Evolutionary conservation across 2,797 vertebrate genomes (phyloP).

Genomic region (Anomalospiza imberbis): DNA sequence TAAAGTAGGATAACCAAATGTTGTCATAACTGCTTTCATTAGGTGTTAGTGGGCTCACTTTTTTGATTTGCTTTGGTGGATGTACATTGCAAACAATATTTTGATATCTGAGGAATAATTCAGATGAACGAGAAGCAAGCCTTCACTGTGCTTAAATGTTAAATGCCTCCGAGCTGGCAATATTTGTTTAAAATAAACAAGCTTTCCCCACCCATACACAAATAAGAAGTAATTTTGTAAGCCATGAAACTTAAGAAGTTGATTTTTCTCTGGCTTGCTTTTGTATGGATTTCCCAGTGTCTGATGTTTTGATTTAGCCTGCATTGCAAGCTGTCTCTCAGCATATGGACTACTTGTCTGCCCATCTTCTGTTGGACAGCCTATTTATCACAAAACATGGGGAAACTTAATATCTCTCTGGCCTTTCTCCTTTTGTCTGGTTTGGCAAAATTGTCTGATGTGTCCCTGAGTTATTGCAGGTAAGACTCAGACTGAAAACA

Average conservation of each 20-base stretch:
- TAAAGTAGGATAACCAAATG: neutral
- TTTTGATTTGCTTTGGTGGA: neutral
- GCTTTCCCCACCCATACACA: neutral
- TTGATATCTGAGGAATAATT: neutral
- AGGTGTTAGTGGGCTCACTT: neutral
- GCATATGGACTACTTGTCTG: neutral
- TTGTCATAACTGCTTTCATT: neutral
- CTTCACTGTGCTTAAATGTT: neutral
- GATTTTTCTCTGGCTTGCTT: slow-evolving; percentile 19
- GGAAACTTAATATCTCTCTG: neutral
- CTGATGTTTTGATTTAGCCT: slow-evolving; percentile 21
- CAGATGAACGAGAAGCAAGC: neutral
- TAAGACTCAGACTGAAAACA: neutral
- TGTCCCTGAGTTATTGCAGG: slow-evolving; percentile 5
- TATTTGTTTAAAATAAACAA: slow-evolving; percentile 10
- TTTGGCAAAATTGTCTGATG: neutral
- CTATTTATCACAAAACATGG: slow-evolving; percentile 11
- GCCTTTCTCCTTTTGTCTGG: slow-evolving; percentile 24
- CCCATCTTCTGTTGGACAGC: neutral
- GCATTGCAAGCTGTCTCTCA: slow-evolving; percentile 6
- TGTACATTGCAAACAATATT: neutral
- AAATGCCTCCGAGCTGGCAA: neutral
- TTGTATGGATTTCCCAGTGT: slow-evolving; percentile 2
- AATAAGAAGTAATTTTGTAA: slow-evolving; percentile 21
- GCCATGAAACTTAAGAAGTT: slow-evolving; percentile 17